Base-by-base conservation (phyloP, 2,888 invertebrate species). In the Drosophila histrio region DNA sequence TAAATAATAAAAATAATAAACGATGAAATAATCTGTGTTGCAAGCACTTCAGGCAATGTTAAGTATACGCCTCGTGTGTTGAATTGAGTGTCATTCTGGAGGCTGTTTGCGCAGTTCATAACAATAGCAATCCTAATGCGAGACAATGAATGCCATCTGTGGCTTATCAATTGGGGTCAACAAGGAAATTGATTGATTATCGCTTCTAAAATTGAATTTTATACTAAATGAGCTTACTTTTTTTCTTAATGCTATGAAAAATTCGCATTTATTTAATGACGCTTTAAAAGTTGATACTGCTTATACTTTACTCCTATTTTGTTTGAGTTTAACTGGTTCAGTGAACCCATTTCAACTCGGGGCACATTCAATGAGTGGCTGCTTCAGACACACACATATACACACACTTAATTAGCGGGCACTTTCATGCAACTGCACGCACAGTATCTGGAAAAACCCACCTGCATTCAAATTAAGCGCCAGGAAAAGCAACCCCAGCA, bases 401-500 rank as follows among this genome's bases (percentile, higher is more conserved):
- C 53, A 58, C 36, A 58, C 72, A 66, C 80, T 73, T 83, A 87
- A 83, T 83, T 83, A 83, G 80, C 69, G 30, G 56, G 39, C 68
- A 53, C 22, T 54, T 70, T 54, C 19, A 79, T 66, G 76, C 50
- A 63, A 36, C 17, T 46, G 44, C 77, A 72, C 63, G 77, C 59
- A 64, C 52, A 50, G 60, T 38, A 63, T 43, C n/a, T 52, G 39
- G 13, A 6, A 32, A 32, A 54, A 89, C 88, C 53, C 73, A 88
- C 88, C 88, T 89, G 89, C 54, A 74, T 72, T 88, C 13, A 86
- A 70, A 63, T 77, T 73, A 70, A 86, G 38, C 17, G 79, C 66
- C 34, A 87, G 65, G 63, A 77, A 61, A 49, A 88, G 52, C 34
- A 88, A 43, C 28, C 54, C 73, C 71, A 77, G 60, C 53, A 80